Evolutionary conservation across 1,140 invertebrate genomes (phyloP).

Genomic region (Medauroidea extradentata): DNA sequence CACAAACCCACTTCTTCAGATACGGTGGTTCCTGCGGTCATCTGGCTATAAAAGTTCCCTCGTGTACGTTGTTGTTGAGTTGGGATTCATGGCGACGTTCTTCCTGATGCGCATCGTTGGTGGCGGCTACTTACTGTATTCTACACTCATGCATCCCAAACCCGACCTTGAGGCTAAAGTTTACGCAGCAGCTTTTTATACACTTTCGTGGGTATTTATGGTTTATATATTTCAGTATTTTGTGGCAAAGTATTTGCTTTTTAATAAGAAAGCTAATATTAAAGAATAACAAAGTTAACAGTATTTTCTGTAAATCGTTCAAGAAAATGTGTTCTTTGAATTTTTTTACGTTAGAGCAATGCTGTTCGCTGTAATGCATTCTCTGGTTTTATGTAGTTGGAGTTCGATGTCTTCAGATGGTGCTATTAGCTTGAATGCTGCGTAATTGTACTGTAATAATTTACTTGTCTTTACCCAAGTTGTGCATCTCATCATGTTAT

Average conservation of each 20-base stretch:
- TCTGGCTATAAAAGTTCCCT: slow-evolving; percentile 31
- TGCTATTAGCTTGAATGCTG: too few relatives aligned
- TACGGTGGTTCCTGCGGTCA: slow-evolving; percentile 46
- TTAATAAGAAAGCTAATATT: too few relatives aligned
- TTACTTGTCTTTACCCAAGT: too few relatives aligned
- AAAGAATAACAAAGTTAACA: too few relatives aligned
- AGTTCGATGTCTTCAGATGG: too few relatives aligned
- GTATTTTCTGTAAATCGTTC: too few relatives aligned
- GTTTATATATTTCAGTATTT: slow-evolving; percentile 13
- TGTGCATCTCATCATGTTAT: too few relatives aligned
- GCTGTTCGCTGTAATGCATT: too few relatives aligned
- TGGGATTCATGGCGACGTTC: slow-evolving; percentile 13
- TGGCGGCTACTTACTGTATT: slow-evolving; percentile 6
- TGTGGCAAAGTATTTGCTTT: slow-evolving; percentile 5
- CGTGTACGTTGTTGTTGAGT: slow-evolving; percentile 7
- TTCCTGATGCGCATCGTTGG: slow-evolving; percentile 14
- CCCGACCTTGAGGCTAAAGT: slow-evolving; percentile 12
- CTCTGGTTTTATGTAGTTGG: too few relatives aligned
- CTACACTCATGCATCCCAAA: neutral
- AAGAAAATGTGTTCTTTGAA: too few relatives aligned
- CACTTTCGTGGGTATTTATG: slow-evolving; percentile 14
- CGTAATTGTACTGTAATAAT: too few relatives aligned
- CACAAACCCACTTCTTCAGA: slow-evolving; percentile 55
- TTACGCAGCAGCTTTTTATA: slow-evolving; percentile 7
- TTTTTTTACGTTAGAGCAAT: too few relatives aligned